Percentiles rank a stretch among this genome's conserved stretches.
Evolutionary conservation across 2,888 invertebrate species (phyloP).

Genomic region (Eustalomyia histrio): DNA sequence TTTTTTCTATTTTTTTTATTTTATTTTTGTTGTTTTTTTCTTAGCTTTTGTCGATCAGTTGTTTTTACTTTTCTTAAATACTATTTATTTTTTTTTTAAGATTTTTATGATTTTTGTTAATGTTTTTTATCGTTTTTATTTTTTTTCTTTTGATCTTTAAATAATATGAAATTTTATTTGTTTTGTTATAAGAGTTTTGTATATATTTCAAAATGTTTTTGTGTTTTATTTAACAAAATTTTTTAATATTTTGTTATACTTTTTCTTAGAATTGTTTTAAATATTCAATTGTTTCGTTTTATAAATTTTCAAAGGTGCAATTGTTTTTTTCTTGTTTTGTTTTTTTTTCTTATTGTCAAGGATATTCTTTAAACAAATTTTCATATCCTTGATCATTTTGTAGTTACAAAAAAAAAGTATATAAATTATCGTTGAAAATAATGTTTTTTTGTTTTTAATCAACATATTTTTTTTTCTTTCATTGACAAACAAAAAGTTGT

Average conservation of each 20-base stretch:
- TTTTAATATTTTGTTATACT: not conserved
- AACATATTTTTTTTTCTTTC: conserved; percentile 13
- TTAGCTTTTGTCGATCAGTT: conserved; percentile 39
- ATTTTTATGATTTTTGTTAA: conserved; percentile 12
- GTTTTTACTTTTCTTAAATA: conserved; percentile 34
- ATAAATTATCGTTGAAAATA: not conserved
- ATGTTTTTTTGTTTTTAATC: not conserved
- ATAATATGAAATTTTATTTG: conserved; percentile 34
- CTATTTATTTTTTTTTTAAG: conserved; percentile 18
- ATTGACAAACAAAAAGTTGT: conserved; percentile 34
- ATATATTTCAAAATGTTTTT: not conserved
- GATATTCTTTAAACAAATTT: conserved; percentile 73
- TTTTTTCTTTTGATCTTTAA: conserved; percentile 12
- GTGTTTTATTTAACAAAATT: conserved; percentile 22
- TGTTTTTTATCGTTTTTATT: conserved; percentile 17
- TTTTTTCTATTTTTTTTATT: conserved; percentile 26
- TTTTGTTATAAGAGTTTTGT: conserved; percentile 25
- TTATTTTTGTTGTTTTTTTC: conserved; percentile 8
- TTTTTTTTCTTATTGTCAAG: conserved; percentile 60
- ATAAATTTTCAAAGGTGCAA: conserved; percentile 19
- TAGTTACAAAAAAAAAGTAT: conserved; percentile 6
- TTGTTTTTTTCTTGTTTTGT: conserved; percentile 24
- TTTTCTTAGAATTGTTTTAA: conserved; percentile 7
- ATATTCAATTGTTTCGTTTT: conserved; percentile 15
- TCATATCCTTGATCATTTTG: conserved; percentile 67